These are phyloP conservation scores for Sebastes paucispinis DNA, from an alignment of 2,797 vertebrate genomes.

Conservation along the genomic window DNA sequence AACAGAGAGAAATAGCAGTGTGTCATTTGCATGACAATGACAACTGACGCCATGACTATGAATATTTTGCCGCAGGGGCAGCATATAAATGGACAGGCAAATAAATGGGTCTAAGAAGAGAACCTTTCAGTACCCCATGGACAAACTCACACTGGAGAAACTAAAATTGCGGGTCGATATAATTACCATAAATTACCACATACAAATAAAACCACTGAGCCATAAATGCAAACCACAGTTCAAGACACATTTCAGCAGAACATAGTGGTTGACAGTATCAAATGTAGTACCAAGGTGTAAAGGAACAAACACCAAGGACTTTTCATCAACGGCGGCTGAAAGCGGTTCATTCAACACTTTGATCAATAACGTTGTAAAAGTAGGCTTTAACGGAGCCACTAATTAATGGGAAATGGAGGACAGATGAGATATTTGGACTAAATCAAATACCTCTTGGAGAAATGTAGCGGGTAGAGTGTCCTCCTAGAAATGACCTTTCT, in stretches of 20 bases:
- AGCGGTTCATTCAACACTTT: conserved; percentile 34
- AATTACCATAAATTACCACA: conserved; percentile 46
- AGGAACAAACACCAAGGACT: conserved; percentile 19
- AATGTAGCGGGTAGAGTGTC: neutral
- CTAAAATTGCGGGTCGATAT: conserved; percentile 17
- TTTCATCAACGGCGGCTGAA: conserved; percentile 9
- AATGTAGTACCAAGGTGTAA: neutral
- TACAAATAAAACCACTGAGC: conserved; percentile 1
- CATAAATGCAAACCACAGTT: neutral
- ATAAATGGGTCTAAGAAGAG: neutral
- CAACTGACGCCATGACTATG: conserved; percentile 9
- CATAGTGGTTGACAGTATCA: conserved; percentile 1
- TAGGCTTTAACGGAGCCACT: conserved; percentile 20
- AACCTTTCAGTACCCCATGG: conserved; percentile 20
- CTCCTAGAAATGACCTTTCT: conserved; percentile 30
- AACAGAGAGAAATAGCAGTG: conserved; percentile 17
- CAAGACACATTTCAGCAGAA: conserved; percentile 12
- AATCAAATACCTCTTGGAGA: conserved; percentile 22
- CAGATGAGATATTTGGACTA: conserved; percentile 9
- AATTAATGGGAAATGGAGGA: conserved; percentile 38
- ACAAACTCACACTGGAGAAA: conserved; percentile 24
- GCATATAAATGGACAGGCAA: conserved; percentile 34
- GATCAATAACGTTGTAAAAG: conserved; percentile 47
- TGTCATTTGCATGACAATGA: conserved; percentile 45
- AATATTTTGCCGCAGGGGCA: conserved; percentile 28